A percentile compares a stretch with the other conserved stretches of the same genome.
These are phyloP conservation scores for Encarsia formosa DNA, from an alignment of 2,888 invertebrate genomes.

Conservation along the genomic window DNA sequence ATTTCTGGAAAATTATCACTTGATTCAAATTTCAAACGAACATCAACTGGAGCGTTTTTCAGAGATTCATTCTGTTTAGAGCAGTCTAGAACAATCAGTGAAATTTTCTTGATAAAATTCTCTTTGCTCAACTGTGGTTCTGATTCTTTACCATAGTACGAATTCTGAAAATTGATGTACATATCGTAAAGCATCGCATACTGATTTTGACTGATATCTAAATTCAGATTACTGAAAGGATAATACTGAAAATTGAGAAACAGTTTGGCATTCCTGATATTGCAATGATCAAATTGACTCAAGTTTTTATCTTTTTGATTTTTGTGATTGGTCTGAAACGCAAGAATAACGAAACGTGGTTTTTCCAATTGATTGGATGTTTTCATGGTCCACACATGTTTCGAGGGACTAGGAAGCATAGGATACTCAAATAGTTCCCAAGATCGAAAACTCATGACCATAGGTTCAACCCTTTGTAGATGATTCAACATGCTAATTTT, in stretches of 20 bases:
- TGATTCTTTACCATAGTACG: conserved; percentile 6
- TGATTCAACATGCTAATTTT: conserved; percentile 26
- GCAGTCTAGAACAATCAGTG: conserved; percentile 2
- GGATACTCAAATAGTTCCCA: conserved; percentile 48
- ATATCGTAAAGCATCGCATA: conserved; percentile 17
- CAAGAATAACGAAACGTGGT: conserved; percentile 45
- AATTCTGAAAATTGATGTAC: conserved; percentile 29
- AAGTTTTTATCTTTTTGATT: conserved; percentile 32
- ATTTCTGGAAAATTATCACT: conserved; percentile 3
- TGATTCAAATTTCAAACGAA: conserved; percentile 12
- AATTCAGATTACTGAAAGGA: conserved; percentile 32
- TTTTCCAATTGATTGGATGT: conserved; percentile 43
- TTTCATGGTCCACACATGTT: conserved; percentile 37
- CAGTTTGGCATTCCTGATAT: conserved; percentile 41
- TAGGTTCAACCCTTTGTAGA: conserved; percentile 23
- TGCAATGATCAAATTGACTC: conserved; percentile 33
- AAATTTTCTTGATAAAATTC: not conserved
- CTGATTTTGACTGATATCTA: conserved; percentile 16
- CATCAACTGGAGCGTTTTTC: conserved; percentile 10
- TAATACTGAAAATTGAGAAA: conserved; percentile 42
- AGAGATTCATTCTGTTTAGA: conserved; percentile 12
- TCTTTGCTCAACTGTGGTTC: not conserved
- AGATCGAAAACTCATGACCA: conserved; percentile 36
- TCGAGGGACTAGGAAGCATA: conserved; percentile 37
- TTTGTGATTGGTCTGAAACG: conserved; percentile 45